phyloP scores from a whole-genome alignment of 2,888 invertebrate species.

The Tenthredo scrophulariae region DNA sequence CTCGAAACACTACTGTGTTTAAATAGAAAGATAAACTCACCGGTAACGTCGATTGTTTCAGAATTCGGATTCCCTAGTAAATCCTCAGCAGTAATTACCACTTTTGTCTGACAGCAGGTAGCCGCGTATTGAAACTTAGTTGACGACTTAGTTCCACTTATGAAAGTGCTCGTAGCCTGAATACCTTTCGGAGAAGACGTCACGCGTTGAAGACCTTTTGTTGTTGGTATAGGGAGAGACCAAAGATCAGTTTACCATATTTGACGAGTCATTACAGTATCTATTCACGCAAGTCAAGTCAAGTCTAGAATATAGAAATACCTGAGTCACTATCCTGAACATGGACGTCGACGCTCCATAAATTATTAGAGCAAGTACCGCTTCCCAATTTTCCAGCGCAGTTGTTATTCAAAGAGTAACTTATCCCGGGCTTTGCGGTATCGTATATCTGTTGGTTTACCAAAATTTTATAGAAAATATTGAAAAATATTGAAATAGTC shows the following conservation, averaged over 20 bases:
- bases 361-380: conserved; percentile 82
- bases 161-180: conserved; percentile 82
- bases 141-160: conserved; percentile 84
- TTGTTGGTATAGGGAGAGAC: not conserved
- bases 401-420: conserved; percentile 84
- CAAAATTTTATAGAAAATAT: not conserved
- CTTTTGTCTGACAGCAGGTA: conserved; percentile 86
- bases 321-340: conserved; percentile 85
- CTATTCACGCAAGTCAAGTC: not conserved
- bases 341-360: conserved; percentile 86
- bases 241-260: not conserved
- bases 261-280: not conserved
- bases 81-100: conserved; percentile 85
- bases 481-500: not conserved
- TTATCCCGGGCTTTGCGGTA: conserved; percentile 81
- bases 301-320: conserved; percentile 65
- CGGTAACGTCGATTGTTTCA: conserved; percentile 83
- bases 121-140: conserved; percentile 85
- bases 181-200: conserved; percentile 79
- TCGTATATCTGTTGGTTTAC: conserved; percentile 76
- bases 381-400: conserved; percentile 81
- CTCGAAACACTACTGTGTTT: conserved; percentile 61
- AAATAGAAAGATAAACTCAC: conserved; percentile 69
- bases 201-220: conserved; percentile 71
- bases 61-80: conserved; percentile 84